Conservation (phyloP, 2,113 vertebrate genomes). For the Hucho hucho region DNA sequence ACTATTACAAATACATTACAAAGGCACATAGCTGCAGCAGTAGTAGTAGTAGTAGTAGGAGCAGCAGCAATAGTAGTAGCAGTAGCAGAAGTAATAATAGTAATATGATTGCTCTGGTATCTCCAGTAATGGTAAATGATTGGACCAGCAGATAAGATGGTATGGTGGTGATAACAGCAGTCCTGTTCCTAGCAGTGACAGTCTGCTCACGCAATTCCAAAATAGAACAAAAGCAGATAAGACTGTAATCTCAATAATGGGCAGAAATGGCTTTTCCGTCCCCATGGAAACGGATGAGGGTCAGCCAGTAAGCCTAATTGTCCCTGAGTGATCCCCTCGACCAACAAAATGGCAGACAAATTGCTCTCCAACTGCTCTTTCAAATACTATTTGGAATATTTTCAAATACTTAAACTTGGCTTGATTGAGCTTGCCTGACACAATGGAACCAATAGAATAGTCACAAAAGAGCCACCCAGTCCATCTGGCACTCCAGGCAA, state of each 20-base stretch:
- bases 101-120: background rate
- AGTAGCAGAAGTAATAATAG: background rate
- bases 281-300: slow-evolving; percentile 64
- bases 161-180: background rate
- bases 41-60: background rate
- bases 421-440: no score
- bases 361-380: slow-evolving; percentile 4
- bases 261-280: slow-evolving; percentile 61
- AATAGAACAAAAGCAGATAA: slow-evolving; percentile 65
- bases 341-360: slow-evolving; percentile 27
- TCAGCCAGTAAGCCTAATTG: slow-evolving; percentile 46
- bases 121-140: background rate
- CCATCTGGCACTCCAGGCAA: no score
- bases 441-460: no score
- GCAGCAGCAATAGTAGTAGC: background rate
- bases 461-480: no score
- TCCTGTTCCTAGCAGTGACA: slow-evolving; percentile 12
- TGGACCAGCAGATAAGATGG: slow-evolving; percentile 20
- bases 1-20: no score
- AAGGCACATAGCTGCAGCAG: background rate
- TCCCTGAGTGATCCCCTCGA: slow-evolving; percentile 31
- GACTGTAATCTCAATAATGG: slow-evolving; percentile 65
- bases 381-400: background rate
- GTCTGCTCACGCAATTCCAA: slow-evolving; percentile 42
- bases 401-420: no score